Evolutionary conservation across 2,888 invertebrate genomes (phyloP), one percentile per base, ranked within the genome.

Genomic region (Tholera decimalis): DNA sequence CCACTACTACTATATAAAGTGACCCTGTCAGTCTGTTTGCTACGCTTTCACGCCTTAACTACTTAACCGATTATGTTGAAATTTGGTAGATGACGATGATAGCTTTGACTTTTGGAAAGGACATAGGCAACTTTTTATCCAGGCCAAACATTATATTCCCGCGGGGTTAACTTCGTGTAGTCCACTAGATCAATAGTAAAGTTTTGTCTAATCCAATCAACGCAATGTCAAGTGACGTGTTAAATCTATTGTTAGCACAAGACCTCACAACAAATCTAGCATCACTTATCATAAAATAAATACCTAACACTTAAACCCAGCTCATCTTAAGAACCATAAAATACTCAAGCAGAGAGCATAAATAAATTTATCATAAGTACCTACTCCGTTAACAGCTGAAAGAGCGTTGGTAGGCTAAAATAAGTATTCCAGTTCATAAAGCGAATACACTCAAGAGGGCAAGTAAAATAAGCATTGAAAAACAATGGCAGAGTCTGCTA

Each of bases 301-400:
- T 37, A 49, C 35, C 33, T 37, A 49, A 41, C 54, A 64, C 58
- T 44, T 60, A 60, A 57, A 68, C 18, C 22, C 41, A 50, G 28
- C 50, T n/a, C 20, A 28, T n/a, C 47, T 35, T 54, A 47, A 47
- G 8, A 50, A n/a, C 35, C 55, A 30, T 43, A 30, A 37, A 22
- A 26, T 46, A 46, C 44, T 22, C 24, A 44, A 43, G 22, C 59
- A 44, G 26, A 30, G 24, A 43, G 72, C 79, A 84, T 77, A 70
- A 73, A 74, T 79, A 82, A 70, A 47, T 79, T 77, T 64, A 79
- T 73, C 56, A 63, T 76, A 72, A 80, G 70, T 71, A 62, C n/a
- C n/a, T n/a, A n/a, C 70, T 60, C 22, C 43, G 77, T 64, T 73
- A 76, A 75, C 79, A 73, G 76, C 61, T 71, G 62, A 59, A 73